phyloP scores from a whole-genome alignment of 2,113 vertebrate species.

The Probosciger aterrimus region DNA sequence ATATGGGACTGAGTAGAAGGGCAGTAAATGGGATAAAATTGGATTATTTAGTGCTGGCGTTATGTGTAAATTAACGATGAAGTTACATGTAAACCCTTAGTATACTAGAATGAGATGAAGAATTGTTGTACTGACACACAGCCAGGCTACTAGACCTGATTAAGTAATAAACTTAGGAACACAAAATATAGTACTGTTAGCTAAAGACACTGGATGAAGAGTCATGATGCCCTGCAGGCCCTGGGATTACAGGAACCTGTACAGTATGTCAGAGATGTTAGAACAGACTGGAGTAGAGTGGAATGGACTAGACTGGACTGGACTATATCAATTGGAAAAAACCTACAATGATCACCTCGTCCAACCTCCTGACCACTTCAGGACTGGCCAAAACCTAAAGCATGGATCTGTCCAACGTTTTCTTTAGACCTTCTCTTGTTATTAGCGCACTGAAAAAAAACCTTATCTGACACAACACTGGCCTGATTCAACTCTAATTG shows the following conservation, averaged over 20 bases:
- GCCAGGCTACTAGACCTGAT: neutral
- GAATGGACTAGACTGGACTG: neutral
- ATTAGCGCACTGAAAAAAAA: neutral
- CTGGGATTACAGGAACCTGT: neutral
- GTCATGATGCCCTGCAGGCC: neutral
- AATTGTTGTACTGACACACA: neutral
- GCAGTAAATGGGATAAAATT: neutral
- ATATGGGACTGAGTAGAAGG: accelerated
- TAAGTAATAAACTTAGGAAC: neutral
- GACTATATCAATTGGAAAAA: neutral
- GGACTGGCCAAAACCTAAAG: neutral
- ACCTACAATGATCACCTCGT: neutral
- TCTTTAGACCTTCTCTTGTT: neutral
- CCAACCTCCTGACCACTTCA: neutral
- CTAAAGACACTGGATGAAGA: neutral
- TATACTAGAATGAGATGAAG: neutral
- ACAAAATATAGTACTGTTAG: neutral
- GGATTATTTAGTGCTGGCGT: neutral
- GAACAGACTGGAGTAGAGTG: neutral
- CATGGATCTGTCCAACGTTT: neutral
- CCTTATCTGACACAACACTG: neutral
- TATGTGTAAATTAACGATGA: neutral
- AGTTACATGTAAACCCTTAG: neutral
- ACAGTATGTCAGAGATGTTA: neutral
- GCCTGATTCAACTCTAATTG: neutral